Conservation (phyloP, 1,140 invertebrate genomes). For the Caenorhabditis latens region DNA sequence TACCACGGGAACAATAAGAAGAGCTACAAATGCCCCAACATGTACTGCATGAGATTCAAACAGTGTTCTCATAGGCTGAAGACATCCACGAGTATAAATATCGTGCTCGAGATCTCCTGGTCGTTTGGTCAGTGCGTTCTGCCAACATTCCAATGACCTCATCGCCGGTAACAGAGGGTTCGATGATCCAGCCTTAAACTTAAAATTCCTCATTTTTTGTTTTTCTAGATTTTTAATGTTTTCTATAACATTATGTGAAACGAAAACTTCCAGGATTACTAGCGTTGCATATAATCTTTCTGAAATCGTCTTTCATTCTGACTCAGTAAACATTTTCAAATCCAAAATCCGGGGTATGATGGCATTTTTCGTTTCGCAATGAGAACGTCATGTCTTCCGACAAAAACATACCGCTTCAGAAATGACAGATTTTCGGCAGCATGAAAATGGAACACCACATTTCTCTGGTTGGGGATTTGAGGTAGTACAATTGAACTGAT, state of each 20-base stretch:
- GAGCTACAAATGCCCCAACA: constrained; percentile 72
- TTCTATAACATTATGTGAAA: background rate
- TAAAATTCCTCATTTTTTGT: background rate
- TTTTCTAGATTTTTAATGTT: background rate
- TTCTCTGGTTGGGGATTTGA: constrained; percentile 77
- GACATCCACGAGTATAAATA: constrained; percentile 73
- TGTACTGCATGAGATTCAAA: constrained; percentile 75
- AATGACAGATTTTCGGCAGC: constrained; percentile 73
- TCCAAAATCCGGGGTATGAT: background rate
- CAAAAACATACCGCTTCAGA: constrained; percentile 69
- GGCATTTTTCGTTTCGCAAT: background rate
- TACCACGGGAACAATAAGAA: constrained; percentile 76
- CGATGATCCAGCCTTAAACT: constrained; percentile 64
- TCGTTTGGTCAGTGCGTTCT: constrained; percentile 76
- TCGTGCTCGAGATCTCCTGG: constrained; percentile 75
- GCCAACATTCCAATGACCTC: constrained; percentile 76
- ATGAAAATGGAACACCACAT: constrained; percentile 77
- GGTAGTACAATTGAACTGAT: constrained; percentile 75
- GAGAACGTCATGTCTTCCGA: background rate
- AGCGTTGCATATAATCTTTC: background rate
- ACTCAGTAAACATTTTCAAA: background rate
- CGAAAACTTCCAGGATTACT: background rate
- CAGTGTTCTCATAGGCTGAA: constrained; percentile 71
- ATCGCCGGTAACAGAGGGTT: constrained; percentile 75
- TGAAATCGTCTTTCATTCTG: background rate